Conservation (phyloP, 2,888 invertebrate genomes). For the Notodonta ziczac region DNA sequence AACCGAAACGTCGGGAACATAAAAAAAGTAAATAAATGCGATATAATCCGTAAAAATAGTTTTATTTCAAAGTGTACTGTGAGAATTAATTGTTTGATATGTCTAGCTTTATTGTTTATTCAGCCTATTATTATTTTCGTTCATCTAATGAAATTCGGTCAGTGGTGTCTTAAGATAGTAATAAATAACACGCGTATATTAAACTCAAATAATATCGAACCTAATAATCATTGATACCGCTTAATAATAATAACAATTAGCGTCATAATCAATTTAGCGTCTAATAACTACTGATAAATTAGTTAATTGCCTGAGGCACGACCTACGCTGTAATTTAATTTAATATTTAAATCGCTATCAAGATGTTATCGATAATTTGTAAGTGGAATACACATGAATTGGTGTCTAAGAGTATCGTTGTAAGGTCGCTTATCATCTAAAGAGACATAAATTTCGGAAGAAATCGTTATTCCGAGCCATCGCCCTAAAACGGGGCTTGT, state of each 20-base stretch:
- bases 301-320: conserved; percentile 39
- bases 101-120: no score
- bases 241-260: conserved; percentile 20
- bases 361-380: conserved; percentile 23
- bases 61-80: no score
- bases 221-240: conserved; percentile 14
- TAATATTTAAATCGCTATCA: conserved; percentile 47
- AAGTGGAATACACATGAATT: neutral
- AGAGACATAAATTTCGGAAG: conserved; percentile 63
- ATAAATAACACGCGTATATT: conserved; percentile 16
- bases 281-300: conserved; percentile 27
- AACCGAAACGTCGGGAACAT: no score
- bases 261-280: conserved; percentile 34
- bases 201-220: conserved; percentile 13
- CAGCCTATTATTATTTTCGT: neutral
- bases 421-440: conserved; percentile 52
- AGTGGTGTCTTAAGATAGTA: neutral
- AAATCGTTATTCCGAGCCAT: conserved; percentile 72
- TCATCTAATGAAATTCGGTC: neutral
- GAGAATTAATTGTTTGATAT: no score
- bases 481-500: conserved; percentile 73
- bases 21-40: no score
- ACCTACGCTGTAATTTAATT: conserved; percentile 46
- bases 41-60: no score
- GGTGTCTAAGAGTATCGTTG: conserved; percentile 28